Percentiles rank a stretch among this genome's conserved stretches.
These are phyloP conservation scores for Spilarctia lutea DNA, from an alignment of 2,888 invertebrate genomes.

Conservation along the genomic window DNA sequence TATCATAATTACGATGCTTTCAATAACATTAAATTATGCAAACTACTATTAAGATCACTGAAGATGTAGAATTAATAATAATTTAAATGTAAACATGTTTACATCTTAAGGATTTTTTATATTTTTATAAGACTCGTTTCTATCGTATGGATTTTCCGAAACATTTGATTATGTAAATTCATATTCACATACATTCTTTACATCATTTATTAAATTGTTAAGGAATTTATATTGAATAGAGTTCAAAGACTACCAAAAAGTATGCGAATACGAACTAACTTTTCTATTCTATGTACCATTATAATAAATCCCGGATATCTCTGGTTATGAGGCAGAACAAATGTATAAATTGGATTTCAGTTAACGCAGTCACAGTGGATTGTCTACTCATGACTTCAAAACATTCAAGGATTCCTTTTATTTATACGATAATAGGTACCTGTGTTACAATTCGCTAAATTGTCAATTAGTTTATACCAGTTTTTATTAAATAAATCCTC, in stretches of 20 bases:
- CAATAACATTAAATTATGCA: neutral
- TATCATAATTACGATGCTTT: neutral
- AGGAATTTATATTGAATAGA: neutral
- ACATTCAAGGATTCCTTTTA: neutral
- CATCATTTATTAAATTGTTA: neutral
- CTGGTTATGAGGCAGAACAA: neutral
- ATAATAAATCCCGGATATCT: neutral
- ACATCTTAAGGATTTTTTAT: neutral
- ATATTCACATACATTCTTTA: neutral
- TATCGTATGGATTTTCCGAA: slow-evolving; percentile 16
- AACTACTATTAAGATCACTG: neutral
- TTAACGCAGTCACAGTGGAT: neutral
- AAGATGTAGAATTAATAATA: neutral
- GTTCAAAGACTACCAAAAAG: neutral
- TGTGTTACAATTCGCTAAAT: neutral
- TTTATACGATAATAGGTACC: neutral
- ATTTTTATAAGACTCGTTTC: neutral
- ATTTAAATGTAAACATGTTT: neutral
- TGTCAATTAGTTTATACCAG: neutral
- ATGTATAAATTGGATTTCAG: neutral
- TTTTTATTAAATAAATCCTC: neutral
- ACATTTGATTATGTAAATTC: neutral
- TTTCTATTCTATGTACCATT: neutral
- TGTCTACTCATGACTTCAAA: neutral
- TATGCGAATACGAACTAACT: neutral